phyloP scores from a whole-genome alignment of 2,113 vertebrate genomes.

The Cacatua alba region DNA sequence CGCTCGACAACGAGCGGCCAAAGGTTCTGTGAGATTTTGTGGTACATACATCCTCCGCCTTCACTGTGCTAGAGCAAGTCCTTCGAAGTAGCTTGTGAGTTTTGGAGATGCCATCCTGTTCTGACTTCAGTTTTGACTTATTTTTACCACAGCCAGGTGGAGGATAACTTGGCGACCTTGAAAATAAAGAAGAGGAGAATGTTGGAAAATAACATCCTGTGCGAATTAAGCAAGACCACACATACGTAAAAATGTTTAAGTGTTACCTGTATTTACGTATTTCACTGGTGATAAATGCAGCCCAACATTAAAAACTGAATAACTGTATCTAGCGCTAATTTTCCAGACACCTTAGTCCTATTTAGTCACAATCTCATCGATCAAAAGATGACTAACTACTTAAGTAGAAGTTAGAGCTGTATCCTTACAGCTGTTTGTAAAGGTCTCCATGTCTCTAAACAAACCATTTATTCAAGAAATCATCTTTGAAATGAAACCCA shows the following conservation, averaged over 20 bases:
- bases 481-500: background rate
- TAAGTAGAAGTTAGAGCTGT: background rate
- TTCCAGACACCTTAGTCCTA: background rate
- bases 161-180: constrained; percentile 91
- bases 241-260: background rate
- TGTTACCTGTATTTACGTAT: background rate
- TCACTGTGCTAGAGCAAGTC: constrained; percentile 85
- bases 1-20: constrained; percentile 83
- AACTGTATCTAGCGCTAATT: background rate
- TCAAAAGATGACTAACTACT: background rate
- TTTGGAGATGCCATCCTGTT: constrained; percentile 87
- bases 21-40: constrained; percentile 84
- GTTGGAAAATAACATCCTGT: background rate
- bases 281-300: background rate
- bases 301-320: background rate
- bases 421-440: background rate
- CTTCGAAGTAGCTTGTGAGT: constrained; percentile 86
- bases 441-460: background rate
- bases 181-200: constrained; percentile 10
- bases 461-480: background rate
- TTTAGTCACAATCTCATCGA: background rate
- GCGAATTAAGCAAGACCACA: background rate
- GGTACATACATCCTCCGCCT: constrained; percentile 80
- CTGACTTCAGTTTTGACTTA: constrained; percentile 87
- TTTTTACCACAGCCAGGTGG: constrained; percentile 89